Evolutionary conservation across 2,113 vertebrate genomes (phyloP), one percentile per base, ranked within the genome.

Genomic region (Eretmochelys imbricata): DNA sequence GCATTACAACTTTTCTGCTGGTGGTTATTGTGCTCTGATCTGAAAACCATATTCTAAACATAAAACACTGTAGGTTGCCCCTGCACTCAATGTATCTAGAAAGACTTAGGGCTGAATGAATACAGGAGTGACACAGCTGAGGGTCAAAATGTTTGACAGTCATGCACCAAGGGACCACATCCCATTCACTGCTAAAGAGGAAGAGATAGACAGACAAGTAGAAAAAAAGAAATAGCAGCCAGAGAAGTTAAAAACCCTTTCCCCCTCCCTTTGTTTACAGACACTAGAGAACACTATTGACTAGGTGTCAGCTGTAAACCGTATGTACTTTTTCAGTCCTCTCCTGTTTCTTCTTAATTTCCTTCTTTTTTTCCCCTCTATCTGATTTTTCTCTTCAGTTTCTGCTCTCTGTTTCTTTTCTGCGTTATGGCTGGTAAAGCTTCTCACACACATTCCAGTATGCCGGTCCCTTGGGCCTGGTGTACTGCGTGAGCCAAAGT

Each of bases 381-480:
- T 78, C 25, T 86, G 85, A 42, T 27, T 94, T 54, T 88, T 87
- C 80, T 50, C 10, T 25, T 91, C 4, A 1, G 59, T 80, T 65
- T 94, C 57, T 62, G 46, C 11, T 82, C 0, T 95, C 88, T 92
- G 50, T 90, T 91, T 80, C 91, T 94, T 86, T 86, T 81, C 46
- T 84, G 83, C 72, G n/a, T 89, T 38, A 10, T 82, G 6, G 87
- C 91, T 96, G 88, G 89, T 84, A 84, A 94, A 96, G 94, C 94
- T 90, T 20, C 82, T 90, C 90, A 38, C 94, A 80, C 96, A 93
- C 91, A 92, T 95, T 96, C 92, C 89, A 9, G 19, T 94, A 2
- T 92, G 87, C 89, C 88, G 81, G 89, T 96, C 92, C 87, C 95
- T 12, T 96, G 62, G 79, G 93, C 93, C 89, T 97, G n/a, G n/a